Evolutionary conservation across 2,888 invertebrate genomes (phyloP).

Genomic region (Hirtodrosophila trivittata): DNA sequence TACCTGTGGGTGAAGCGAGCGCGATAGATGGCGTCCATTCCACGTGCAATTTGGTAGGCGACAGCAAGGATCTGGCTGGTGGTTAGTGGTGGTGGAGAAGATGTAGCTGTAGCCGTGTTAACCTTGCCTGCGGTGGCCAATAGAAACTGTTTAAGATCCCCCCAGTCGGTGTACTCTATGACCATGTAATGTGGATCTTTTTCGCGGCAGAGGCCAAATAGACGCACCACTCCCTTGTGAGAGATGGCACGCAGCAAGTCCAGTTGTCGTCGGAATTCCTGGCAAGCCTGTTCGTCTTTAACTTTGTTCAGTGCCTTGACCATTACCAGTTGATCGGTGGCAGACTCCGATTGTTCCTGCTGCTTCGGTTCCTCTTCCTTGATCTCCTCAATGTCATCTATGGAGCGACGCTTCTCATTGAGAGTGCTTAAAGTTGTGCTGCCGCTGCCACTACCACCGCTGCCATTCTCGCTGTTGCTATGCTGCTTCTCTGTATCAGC

Average conservation of each 20-base stretch:
- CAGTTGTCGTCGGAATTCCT: slow-evolving; percentile 94
- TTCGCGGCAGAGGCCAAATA: slow-evolving; percentile 92
- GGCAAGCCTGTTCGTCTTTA: slow-evolving; percentile 90
- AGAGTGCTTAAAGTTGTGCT: slow-evolving; percentile 72
- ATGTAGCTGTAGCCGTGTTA: slow-evolving; percentile 75
- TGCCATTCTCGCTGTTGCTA: slow-evolving; percentile 76
- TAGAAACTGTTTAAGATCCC: slow-evolving; percentile 95
- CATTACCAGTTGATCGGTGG: slow-evolving; percentile 85
- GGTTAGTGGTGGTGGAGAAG: slow-evolving; percentile 86
- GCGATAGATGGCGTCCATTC: slow-evolving; percentile 91
- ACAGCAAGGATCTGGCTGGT: slow-evolving; percentile 88
- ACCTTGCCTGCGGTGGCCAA: slow-evolving; percentile 85
- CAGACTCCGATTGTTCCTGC: slow-evolving; percentile 44
- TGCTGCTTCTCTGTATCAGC: slow-evolving; percentile 77
- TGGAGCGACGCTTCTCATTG: slow-evolving; percentile 82
- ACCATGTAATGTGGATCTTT: slow-evolving; percentile 95
- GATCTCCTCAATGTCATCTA: slow-evolving; percentile 84
- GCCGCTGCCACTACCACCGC: slow-evolving; percentile 60
- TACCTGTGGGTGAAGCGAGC: slow-evolving; percentile 92
- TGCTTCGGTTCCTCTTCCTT: slow-evolving; percentile 74
- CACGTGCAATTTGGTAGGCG: slow-evolving; percentile 91
- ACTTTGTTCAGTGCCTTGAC: slow-evolving; percentile 91
- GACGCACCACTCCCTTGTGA: slow-evolving; percentile 91
- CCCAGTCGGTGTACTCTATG: slow-evolving; percentile 97
- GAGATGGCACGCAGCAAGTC: slow-evolving; percentile 93